These are phyloP conservation scores for Chymomyza costata DNA, from an alignment of 1,140 invertebrate genomes.

Conservation along the genomic window DNA sequence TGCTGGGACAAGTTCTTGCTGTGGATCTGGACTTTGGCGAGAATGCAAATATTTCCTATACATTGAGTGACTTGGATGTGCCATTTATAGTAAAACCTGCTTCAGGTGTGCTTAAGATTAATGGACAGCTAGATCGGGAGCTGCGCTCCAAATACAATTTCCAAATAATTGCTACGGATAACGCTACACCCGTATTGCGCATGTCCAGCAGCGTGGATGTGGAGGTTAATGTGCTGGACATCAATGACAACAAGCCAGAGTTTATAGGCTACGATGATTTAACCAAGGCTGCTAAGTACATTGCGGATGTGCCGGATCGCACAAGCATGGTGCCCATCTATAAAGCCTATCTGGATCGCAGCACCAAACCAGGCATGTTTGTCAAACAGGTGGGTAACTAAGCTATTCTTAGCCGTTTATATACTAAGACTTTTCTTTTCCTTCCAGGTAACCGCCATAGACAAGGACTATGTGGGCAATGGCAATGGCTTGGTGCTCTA, in stretches of 20 bases:
- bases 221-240: conserved; percentile 86
- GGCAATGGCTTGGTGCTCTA: conserved; percentile 88
- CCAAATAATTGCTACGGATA: conserved; percentile 85
- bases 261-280: conserved; percentile 84
- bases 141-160: conserved; percentile 83
- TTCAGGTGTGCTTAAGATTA: conserved; percentile 85
- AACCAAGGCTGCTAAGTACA: conserved; percentile 53
- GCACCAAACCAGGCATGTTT: conserved; percentile 81
- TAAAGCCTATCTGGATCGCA: conserved; percentile 82
- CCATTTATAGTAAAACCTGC: conserved; percentile 85
- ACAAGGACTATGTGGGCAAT: conserved; percentile 88
- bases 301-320: conserved; percentile 50
- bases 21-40: conserved; percentile 85
- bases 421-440: too few species aligned
- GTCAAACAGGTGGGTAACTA: conserved; percentile 77
- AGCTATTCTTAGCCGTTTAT: too few species aligned
- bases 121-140: conserved; percentile 88
- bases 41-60: conserved; percentile 86
- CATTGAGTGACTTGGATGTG: conserved; percentile 80
- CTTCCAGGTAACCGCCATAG: conserved; percentile 83
- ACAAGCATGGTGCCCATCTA: conserved; percentile 79
- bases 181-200: conserved; percentile 78
- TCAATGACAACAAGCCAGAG: conserved; percentile 85
- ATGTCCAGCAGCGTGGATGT: conserved; percentile 84
- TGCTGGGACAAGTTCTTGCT: conserved; percentile 85